phyloP scores from a whole-genome alignment of 2,113 vertebrate genomes.

The Gnathonemus longibarbis region DNA sequence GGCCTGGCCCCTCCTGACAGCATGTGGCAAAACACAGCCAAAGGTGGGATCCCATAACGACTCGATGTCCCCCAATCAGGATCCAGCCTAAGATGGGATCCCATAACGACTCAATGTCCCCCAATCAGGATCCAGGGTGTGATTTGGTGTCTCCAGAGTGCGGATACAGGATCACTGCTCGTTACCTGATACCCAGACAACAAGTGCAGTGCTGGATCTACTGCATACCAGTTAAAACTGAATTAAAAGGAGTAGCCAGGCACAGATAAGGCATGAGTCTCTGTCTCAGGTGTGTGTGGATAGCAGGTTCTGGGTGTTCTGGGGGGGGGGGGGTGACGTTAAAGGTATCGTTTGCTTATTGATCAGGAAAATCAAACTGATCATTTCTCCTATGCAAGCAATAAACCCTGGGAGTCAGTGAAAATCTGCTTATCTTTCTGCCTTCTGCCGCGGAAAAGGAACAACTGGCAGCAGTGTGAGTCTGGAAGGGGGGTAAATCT shows the following conservation, averaged over 20 bases:
- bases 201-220: constrained; percentile 23
- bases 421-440: not conserved
- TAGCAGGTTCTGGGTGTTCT: not conserved
- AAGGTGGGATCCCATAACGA: not conserved
- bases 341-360: not conserved
- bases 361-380: not conserved
- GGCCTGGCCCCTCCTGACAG: not conserved
- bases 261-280: not conserved
- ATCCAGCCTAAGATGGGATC: not conserved
- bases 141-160: not conserved
- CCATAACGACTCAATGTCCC: not conserved
- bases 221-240: constrained; percentile 31
- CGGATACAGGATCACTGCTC: constrained; percentile 13
- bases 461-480: not conserved
- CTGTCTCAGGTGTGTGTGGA: not conserved
- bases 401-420: not conserved
- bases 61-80: not conserved
- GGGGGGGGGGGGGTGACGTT: not conserved
- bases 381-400: not conserved
- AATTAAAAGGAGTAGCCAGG: constrained; percentile 27
- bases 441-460: not conserved
- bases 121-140: not conserved
- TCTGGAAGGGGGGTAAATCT: not conserved
- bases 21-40: not conserved
- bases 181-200: constrained; percentile 21